Evolutionary conservation across 2,888 invertebrate species (phyloP).

Genomic region (Agrochola macilenta): DNA sequence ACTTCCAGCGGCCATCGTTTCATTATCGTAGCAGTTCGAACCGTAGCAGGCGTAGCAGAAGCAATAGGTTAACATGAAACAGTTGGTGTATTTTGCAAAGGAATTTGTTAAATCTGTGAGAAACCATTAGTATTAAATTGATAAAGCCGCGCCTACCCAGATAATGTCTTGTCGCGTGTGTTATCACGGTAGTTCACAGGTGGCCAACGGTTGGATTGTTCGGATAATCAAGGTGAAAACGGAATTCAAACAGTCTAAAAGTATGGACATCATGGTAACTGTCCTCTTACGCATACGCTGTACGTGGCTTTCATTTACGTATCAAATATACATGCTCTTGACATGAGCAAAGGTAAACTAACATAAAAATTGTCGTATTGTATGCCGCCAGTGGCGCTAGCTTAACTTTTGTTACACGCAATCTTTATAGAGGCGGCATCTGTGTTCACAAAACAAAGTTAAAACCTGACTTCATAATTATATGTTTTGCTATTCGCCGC

Average conservation of each 20-base stretch:
- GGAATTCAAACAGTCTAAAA: background rate
- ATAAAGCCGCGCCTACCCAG: slow-evolving; percentile 32
- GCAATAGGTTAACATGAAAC: slow-evolving; percentile 49
- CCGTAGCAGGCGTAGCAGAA: slow-evolving; percentile 47
- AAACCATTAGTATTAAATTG: slow-evolving; percentile 19
- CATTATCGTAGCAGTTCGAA: slow-evolving; percentile 39
- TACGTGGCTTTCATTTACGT: background rate
- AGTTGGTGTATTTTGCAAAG: slow-evolving; percentile 11
- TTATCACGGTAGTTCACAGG: slow-evolving; percentile 21
- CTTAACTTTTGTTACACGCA: too few relatives aligned
- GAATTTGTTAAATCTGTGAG: slow-evolving; percentile 34
- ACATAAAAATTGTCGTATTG: background rate
- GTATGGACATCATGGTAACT: background rate
- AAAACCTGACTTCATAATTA: background rate
- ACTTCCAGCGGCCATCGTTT: slow-evolving; percentile 23
- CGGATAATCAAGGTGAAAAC: background rate
- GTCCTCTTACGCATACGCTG: background rate
- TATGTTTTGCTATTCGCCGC: slow-evolving; percentile 34
- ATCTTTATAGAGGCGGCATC: slow-evolving; percentile 40
- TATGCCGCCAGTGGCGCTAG: background rate
- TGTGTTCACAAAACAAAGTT: background rate
- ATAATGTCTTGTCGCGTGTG: slow-evolving; percentile 16
- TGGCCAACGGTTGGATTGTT: background rate
- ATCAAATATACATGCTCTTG: background rate
- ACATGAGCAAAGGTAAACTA: background rate